Evolutionary conservation across 2,797 vertebrate genomes (phyloP).

Genomic region (Geotrypetes seraphini): DNA sequence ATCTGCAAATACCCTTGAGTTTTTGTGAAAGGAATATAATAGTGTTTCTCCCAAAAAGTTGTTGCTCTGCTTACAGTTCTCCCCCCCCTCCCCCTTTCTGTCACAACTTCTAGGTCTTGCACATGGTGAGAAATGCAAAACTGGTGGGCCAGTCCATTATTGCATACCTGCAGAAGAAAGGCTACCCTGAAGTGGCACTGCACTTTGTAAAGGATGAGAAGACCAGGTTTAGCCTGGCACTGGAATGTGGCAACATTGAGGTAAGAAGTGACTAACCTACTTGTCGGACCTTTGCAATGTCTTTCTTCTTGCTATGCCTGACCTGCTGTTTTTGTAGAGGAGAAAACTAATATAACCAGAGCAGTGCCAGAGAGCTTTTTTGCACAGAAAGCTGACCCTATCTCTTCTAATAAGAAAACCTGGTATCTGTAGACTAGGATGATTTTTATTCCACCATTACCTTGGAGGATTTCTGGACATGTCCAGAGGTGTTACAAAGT

Average conservation of each 20-base stretch:
- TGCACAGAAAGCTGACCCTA: too few species aligned
- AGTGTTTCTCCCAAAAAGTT: rapidly evolving
- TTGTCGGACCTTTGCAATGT: background rate
- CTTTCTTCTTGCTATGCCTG: too few species aligned
- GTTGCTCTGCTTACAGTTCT: background rate
- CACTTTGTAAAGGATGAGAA: slow-evolving; percentile 97
- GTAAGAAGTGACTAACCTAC: slow-evolving; percentile 33
- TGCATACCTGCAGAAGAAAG: slow-evolving; percentile 94
- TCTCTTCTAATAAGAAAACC: too few species aligned
- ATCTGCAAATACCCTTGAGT: too few species aligned
- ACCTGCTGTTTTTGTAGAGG: background rate
- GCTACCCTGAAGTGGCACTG: slow-evolving; percentile 90
- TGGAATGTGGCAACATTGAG: slow-evolving; percentile 96
- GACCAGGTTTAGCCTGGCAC: slow-evolving; percentile 86
- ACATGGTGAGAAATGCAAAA: slow-evolving; percentile 95
- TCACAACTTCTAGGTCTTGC: slow-evolving; percentile 66
- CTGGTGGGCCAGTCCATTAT: slow-evolving; percentile 96
- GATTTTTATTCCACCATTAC: too few species aligned
- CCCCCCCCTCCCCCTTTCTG: too few species aligned
- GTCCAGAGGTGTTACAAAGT: too few species aligned
- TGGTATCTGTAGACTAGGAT: too few species aligned
- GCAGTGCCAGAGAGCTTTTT: too few species aligned
- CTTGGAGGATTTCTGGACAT: too few species aligned
- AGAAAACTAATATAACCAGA: too few species aligned
- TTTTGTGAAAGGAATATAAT: background rate